phyloP scores from a whole-genome alignment of 2,797 vertebrate genomes.

The Choloepus didactylus region DNA sequence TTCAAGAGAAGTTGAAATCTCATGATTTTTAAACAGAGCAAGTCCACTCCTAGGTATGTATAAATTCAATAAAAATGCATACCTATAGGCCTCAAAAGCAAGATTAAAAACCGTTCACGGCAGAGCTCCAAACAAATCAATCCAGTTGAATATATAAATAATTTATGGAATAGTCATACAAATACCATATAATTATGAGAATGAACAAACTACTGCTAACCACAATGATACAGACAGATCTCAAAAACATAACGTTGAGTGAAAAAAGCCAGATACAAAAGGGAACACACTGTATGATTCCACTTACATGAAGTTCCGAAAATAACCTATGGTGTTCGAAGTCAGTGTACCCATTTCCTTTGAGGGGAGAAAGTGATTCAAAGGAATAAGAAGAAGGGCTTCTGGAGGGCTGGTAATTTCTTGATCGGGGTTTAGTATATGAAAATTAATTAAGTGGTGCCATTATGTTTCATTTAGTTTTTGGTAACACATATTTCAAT shows the following conservation, averaged over 20 bases:
- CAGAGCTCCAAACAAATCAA: neutral
- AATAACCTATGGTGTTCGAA: neutral
- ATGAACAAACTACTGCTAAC: constrained; percentile 7
- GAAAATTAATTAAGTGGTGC: constrained; percentile 9
- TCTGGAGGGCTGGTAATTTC: neutral
- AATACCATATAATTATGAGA: neutral
- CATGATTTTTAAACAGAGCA: neutral
- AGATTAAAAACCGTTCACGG: neutral
- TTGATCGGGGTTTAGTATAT: neutral
- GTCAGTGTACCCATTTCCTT: neutral
- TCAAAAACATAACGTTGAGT: neutral
- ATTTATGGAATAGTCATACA: neutral
- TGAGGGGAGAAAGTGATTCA: neutral
- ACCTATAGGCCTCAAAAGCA: neutral
- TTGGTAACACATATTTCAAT: neutral
- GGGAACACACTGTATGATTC: neutral
- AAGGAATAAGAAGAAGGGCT: neutral
- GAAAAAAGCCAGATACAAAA: neutral
- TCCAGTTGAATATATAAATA: neutral
- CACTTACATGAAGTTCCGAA: neutral
- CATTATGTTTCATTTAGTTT: neutral
- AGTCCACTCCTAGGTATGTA: neutral
- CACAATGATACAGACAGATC: neutral
- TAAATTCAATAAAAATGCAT: neutral
- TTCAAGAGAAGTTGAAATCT: neutral